Evolutionary conservation across 2,888 invertebrate genomes (phyloP), one percentile per base, ranked within the genome.

Genomic region (Andrena camellia): DNA sequence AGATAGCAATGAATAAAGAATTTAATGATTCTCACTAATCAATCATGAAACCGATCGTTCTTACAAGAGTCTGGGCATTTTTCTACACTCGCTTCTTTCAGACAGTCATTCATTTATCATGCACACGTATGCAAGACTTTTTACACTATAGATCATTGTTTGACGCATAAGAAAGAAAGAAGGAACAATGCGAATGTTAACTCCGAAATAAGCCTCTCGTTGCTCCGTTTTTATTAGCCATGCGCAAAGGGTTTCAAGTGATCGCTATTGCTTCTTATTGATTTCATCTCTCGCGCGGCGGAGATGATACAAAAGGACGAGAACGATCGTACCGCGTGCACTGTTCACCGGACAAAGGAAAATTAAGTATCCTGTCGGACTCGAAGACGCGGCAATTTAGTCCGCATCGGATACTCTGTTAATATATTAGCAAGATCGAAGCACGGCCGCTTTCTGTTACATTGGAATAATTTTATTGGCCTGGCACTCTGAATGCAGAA

Each of bases 341-440:
- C 80, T 75, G 80, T 83, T 83, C 73, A 50, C 76, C 81, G 86
- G 69, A 91, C 88, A 91, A 90, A 90, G 83, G 78, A 81, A 90
- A 90, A 90, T 90, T 85, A 86, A 91, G 87, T 86, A 78, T 81
- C 83, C 84, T 85, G 86, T 86, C 86, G 57, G 50, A 62, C 54
- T 69, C 78, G 77, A 85, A 88, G 90, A 87, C 89, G 85, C 78
- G 78, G 89, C 89, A 86, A 91, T 91, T 90, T 88, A 88, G 87
- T 86, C 88, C 89, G 87, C 88, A 92, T 91, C 87, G 89, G 91
- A 92, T 92, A 90, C 87, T 83, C 82, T 87, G 86, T 89, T 89
- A 86, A 90, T 86, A 88, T 81, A 90, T 91, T 90, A 88, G 82
- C 89, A 80, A 78, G 89, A 89, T 87, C 82, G 86, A 82, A 83